Conservation (phyloP, 2,797 vertebrate genomes). For the Dromococcyx pavoninus region DNA sequence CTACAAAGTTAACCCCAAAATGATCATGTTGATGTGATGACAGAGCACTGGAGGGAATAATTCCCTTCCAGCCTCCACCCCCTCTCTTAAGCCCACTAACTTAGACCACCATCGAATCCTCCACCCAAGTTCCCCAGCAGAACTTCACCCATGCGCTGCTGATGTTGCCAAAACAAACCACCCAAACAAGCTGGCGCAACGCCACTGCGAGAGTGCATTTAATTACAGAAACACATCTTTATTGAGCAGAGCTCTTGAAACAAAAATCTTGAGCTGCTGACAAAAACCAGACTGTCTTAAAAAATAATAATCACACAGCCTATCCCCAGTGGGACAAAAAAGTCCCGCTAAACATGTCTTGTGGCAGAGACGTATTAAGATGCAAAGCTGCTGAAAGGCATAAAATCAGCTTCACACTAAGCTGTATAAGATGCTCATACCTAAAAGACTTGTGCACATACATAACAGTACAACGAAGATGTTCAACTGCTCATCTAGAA, state of each 20-base stretch:
- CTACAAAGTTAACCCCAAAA: not conserved
- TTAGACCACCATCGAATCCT: slow-evolving; percentile 9
- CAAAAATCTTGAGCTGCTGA: not conserved
- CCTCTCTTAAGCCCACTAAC: not conserved
- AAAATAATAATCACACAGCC: not conserved
- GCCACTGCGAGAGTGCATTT: not conserved
- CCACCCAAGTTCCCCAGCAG: not conserved
- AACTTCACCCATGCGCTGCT: not conserved
- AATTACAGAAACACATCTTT: not conserved
- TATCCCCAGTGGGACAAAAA: not conserved
- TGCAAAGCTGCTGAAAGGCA: not conserved
- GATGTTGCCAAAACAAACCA: slow-evolving; percentile 50
- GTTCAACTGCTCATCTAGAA: not conserved
- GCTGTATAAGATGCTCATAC: not conserved
- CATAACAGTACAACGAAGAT: not conserved
- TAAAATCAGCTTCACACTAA: not conserved
- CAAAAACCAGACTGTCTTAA: not conserved
- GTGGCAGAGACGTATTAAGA: not conserved
- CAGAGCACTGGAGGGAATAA: not conserved
- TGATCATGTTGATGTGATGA: not conserved
- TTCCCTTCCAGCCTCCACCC: not conserved
- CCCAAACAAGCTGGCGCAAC: not conserved
- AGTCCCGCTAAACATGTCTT: not conserved
- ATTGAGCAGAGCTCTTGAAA: not conserved
- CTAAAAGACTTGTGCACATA: not conserved